phyloP scores from a whole-genome alignment of 2,888 invertebrate genomes.

The Griposia aprilina region DNA sequence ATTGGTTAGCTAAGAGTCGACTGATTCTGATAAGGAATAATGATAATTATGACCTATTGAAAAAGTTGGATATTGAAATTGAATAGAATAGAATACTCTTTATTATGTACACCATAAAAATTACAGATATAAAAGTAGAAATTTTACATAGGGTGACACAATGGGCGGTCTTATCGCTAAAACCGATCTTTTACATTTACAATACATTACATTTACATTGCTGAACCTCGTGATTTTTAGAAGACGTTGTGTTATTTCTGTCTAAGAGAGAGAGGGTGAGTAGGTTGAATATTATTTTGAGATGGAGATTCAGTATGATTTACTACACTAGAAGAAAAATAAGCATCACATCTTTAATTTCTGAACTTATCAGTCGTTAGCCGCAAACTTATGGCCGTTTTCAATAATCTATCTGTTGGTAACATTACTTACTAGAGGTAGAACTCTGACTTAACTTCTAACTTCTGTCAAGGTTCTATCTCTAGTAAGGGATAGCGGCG shows the following conservation, averaged over 20 bases:
- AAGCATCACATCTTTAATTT: not conserved
- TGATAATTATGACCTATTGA: not conserved
- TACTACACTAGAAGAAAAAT: not conserved
- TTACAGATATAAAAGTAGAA: too few species aligned
- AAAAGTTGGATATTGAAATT: not conserved
- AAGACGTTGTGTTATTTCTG: too few species aligned
- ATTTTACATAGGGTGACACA: too few species aligned
- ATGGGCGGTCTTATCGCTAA: too few species aligned
- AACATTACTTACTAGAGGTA: not conserved
- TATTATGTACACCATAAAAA: too few species aligned
- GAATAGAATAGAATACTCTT: too few species aligned
- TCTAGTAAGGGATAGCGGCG: not conserved
- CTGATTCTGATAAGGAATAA: not conserved
- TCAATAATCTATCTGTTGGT: not conserved
- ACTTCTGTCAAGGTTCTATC: not conserved
- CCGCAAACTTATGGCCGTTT: not conserved
- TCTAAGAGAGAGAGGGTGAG: not conserved
- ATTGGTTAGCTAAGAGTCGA: not conserved
- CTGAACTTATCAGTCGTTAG: constrained; percentile 21
- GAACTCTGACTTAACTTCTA: not conserved
- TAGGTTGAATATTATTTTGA: not conserved
- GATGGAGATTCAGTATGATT: not conserved
- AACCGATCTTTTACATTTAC: too few species aligned
- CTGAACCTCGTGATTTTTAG: not conserved
- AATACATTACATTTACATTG: too few species aligned